Base-by-base conservation (phyloP, 2,113 vertebrate genomes). In the Dendrocopos noguchii region DNA sequence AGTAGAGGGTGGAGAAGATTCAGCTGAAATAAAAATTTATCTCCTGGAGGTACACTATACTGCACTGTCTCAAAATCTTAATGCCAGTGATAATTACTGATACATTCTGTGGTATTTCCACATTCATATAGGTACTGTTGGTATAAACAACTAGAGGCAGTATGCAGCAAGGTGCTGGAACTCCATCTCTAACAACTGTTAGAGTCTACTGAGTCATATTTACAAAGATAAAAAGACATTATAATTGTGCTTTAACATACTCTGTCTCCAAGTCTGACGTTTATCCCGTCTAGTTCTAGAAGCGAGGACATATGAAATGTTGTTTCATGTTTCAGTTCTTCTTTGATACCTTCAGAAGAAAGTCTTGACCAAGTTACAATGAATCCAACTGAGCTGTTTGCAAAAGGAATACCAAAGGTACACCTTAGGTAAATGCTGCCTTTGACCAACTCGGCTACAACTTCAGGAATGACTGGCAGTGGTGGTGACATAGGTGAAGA, bases 221-320 rank as follows among this genome's bases (percentile, higher is more conserved):
- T 75, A 36, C 21, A 74, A 77, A 87, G 13, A 80, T 4, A 73
- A 3, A 33, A 84, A 88, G 80, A 83, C 12, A 85, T 33, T 33
- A 15, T 22, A 85, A 34, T 12, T 46, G 53, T 6, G 25, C 59
- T 90, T 93, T 31, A 93, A 97, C 97, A 50, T 97, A 99, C 99
- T 97, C 94, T 98, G 91, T 99, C 99, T 95, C 98, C 98, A 56
- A 99, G 98, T 84, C 98, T 98, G 42, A 99, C 36, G 63, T 98
- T 99, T 95, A 99, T 98, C 20, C 99, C 98, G 63, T 99, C 99
- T 90, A 99, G 89, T 90, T 99, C 98, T 31, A 99, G 98, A 42
- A 98, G 94, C 55, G 98, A 98, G 47, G 97, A 97, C 2, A 96
- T 91, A 90, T 97, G 98, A 90, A 99, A 73, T 55, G 98, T 97